A percentile compares a stretch with the other conserved stretches of the same genome.
These are phyloP conservation scores for Amitus sp. DNA, from an alignment of 2,888 invertebrate genomes.

Conservation along the genomic window DNA sequence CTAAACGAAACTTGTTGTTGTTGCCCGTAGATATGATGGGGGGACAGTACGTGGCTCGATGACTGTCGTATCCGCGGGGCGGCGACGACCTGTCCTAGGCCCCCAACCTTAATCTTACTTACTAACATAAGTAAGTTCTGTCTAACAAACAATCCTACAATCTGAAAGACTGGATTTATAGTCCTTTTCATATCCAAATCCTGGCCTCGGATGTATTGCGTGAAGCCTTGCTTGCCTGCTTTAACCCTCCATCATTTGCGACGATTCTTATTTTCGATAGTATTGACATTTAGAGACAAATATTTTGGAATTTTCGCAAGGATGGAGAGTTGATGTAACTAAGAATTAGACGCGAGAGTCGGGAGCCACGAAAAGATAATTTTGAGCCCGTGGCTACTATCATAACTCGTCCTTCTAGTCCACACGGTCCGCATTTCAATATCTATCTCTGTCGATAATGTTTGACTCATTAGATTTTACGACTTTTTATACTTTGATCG, in stretches of 20 bases:
- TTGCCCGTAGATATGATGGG: conserved; percentile 71
- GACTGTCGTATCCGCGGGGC: conserved; percentile 73
- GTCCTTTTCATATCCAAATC: conserved; percentile 50
- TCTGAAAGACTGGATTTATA: conserved; percentile 55
- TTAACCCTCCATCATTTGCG: background rate
- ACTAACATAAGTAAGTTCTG: conserved; percentile 67
- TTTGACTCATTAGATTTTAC: conserved; percentile 22
- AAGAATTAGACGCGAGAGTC: conserved; percentile 25
- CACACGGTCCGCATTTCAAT: too few species aligned
- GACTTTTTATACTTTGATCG: conserved; percentile 13
- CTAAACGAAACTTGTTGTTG: conserved; percentile 64
- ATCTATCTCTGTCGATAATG: conserved; percentile 19
- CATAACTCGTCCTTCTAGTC: conserved; percentile 27
- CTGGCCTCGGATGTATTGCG: conserved; percentile 62
- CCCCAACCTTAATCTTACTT: conserved; percentile 66
- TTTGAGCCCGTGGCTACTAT: conserved; percentile 49
- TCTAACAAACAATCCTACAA: conserved; percentile 63
- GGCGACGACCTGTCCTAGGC: conserved; percentile 68
- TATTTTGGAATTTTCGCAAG: background rate
- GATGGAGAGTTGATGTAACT: conserved; percentile 8
- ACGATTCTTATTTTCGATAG: background rate
- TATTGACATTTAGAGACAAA: background rate
- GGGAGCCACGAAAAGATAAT: conserved; percentile 41
- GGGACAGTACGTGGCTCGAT: conserved; percentile 71
- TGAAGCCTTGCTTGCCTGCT: conserved; percentile 54